Conservation (phyloP, 2,113 vertebrate species). For the Oriolus oriolus region DNA sequence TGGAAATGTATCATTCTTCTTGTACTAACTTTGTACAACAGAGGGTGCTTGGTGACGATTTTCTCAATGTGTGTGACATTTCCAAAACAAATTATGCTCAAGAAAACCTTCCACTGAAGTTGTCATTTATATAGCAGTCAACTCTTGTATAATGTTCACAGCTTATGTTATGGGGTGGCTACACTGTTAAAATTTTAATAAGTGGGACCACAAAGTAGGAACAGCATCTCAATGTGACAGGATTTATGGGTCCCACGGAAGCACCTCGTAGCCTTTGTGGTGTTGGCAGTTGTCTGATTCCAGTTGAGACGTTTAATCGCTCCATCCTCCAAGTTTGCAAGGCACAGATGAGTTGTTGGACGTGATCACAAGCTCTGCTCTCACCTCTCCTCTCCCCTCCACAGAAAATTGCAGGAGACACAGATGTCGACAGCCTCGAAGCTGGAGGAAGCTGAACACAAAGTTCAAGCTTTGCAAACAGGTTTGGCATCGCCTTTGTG, state of each 20-base stretch:
- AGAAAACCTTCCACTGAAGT: slow-evolving; percentile 34
- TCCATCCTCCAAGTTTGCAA: not conserved
- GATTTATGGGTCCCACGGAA: not conserved
- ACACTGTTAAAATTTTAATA: slow-evolving; percentile 16
- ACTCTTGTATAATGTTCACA: slow-evolving; percentile 25
- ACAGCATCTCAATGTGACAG: not conserved
- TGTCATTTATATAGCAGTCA: slow-evolving; percentile 22
- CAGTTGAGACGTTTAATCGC: not conserved
- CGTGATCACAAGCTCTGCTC: not conserved
- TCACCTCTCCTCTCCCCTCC: slow-evolving; percentile 6
- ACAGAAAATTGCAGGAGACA: slow-evolving; percentile 92
- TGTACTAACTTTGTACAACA: slow-evolving; percentile 67
- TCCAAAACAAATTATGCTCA: slow-evolving; percentile 58
- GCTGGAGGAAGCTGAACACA: slow-evolving; percentile 93
- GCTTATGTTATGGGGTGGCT: slow-evolving; percentile 18
- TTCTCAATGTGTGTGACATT: slow-evolving; percentile 60
- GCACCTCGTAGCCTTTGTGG: slow-evolving; percentile 6
- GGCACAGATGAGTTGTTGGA: not conserved
- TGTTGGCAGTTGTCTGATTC: not conserved
- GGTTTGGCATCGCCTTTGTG: slow-evolving; percentile 73
- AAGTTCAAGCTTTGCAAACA: slow-evolving; percentile 92
- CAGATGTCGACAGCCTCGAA: slow-evolving; percentile 91
- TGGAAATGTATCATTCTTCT: slow-evolving; percentile 72
- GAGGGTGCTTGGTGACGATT: slow-evolving; percentile 68
- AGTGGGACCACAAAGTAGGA: not conserved